Conservation (phyloP, 2,888 invertebrate genomes). For the Hedychridium roseum region DNA sequence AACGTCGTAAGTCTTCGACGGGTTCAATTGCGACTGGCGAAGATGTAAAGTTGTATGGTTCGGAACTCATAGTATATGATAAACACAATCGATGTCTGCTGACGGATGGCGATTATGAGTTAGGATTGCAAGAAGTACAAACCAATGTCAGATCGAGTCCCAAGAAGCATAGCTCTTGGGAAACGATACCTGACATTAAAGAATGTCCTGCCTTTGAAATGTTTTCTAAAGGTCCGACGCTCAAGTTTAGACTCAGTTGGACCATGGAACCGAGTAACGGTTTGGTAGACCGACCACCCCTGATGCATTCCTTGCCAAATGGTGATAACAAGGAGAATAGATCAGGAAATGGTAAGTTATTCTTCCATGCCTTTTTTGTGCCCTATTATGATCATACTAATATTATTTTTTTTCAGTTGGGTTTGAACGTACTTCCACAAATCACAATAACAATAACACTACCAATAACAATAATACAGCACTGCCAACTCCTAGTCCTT, state of each 20-base stretch:
- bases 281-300: slow-evolving; percentile 73
- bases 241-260: slow-evolving; percentile 88
- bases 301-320: slow-evolving; percentile 57
- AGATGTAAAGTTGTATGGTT: slow-evolving; percentile 73
- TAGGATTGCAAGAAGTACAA: slow-evolving; percentile 80
- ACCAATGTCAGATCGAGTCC: slow-evolving; percentile 66
- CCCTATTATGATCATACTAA: no score
- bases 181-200: slow-evolving; percentile 69
- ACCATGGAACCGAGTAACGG: slow-evolving; percentile 76
- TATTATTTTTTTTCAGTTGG: slow-evolving; percentile 40
- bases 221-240: slow-evolving; percentile 80
- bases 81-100: slow-evolving; percentile 87
- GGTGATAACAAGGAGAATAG: slow-evolving; percentile 64
- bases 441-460: slow-evolving; percentile 56
- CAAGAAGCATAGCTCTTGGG: slow-evolving; percentile 79
- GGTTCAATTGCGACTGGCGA: slow-evolving; percentile 61
- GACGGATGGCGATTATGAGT: slow-evolving; percentile 89
- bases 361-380: no score
- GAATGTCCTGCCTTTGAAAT: slow-evolving; percentile 75
- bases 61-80: slow-evolving; percentile 89
- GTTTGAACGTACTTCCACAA: slow-evolving; percentile 54
- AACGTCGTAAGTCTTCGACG: slow-evolving; percentile 72
- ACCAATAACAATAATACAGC: slow-evolving; percentile 56
- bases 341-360: slow-evolving; percentile 55
- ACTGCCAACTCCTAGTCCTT: slow-evolving; percentile 56